These are phyloP conservation scores for Cataglyphis livida DNA, from an alignment of 2,888 invertebrate species.

Conservation along the genomic window DNA sequence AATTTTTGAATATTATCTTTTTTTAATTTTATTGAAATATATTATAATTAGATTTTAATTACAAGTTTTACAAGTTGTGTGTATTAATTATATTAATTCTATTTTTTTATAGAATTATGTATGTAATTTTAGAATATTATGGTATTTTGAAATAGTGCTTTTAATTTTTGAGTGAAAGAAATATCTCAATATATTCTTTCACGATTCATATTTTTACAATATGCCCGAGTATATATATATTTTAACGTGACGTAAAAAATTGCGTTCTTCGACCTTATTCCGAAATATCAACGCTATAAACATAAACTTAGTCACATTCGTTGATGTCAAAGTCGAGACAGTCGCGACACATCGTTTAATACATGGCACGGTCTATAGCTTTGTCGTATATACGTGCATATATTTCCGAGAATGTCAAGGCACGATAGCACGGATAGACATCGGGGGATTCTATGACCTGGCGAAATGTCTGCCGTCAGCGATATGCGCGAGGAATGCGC, in stretches of 20 bases:
- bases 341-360: constrained; percentile 54
- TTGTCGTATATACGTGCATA: constrained; percentile 21
- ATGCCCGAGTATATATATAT: constrained; percentile 13
- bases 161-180: constrained; percentile 16
- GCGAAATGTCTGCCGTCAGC: constrained; percentile 73
- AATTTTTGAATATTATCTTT: neutral
- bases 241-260: neutral
- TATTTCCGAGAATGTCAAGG: constrained; percentile 56
- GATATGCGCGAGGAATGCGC: constrained; percentile 69
- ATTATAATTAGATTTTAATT: neutral
- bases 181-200: neutral
- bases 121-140: neutral
- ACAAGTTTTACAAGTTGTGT: neutral
- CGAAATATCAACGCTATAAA: constrained; percentile 10
- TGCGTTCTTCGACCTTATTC: neutral
- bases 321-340: constrained; percentile 38
- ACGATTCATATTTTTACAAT: neutral
- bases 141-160: neutral
- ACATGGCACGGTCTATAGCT: neutral
- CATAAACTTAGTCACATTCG: constrained; percentile 1
- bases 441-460: constrained; percentile 62
- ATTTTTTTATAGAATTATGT: neutral
- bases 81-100: constrained; percentile 11
- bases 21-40: neutral
- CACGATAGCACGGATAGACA: constrained; percentile 51